These are phyloP conservation scores for Phytoseiulus persimilis DNA, from an alignment of 2,888 invertebrate species.

Conservation along the genomic window DNA sequence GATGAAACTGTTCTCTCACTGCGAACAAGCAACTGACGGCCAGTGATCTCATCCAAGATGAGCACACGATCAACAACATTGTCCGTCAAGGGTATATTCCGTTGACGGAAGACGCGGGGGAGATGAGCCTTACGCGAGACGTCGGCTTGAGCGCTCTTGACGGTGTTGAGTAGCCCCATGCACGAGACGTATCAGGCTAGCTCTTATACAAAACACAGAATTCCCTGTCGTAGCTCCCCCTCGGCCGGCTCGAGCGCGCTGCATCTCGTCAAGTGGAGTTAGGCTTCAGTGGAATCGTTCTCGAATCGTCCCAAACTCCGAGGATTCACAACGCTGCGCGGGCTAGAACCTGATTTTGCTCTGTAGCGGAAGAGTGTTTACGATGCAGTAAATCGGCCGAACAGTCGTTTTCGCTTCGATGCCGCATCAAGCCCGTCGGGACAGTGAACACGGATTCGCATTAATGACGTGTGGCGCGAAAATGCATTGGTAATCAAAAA, in stretches of 20 bases:
- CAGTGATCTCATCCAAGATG: background rate
- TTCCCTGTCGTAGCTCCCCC: too few relatives aligned
- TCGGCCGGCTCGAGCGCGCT: too few relatives aligned
- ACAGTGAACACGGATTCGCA: background rate
- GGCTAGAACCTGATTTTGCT: too few relatives aligned
- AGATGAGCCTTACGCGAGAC: background rate
- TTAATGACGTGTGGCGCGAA: background rate
- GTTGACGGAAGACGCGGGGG: background rate
- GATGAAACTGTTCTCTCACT: background rate
- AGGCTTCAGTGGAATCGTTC: too few relatives aligned
- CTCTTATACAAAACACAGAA: too few relatives aligned
- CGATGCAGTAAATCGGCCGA: background rate
- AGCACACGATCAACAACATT: constrained; percentile 5
- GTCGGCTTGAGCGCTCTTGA: background rate
- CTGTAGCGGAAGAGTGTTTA: background rate
- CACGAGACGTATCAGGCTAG: background rate
- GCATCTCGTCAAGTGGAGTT: too few relatives aligned
- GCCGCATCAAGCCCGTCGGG: background rate
- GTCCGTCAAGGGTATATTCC: background rate
- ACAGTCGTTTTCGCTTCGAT: background rate
- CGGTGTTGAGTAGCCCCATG: background rate
- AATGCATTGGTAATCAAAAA: background rate
- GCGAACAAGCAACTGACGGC: background rate
- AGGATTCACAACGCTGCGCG: too few relatives aligned
- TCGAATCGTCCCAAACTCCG: too few relatives aligned